phyloP scores from a whole-genome alignment of 2,113 vertebrate genomes.

The Podarcis raffonei region DNA sequence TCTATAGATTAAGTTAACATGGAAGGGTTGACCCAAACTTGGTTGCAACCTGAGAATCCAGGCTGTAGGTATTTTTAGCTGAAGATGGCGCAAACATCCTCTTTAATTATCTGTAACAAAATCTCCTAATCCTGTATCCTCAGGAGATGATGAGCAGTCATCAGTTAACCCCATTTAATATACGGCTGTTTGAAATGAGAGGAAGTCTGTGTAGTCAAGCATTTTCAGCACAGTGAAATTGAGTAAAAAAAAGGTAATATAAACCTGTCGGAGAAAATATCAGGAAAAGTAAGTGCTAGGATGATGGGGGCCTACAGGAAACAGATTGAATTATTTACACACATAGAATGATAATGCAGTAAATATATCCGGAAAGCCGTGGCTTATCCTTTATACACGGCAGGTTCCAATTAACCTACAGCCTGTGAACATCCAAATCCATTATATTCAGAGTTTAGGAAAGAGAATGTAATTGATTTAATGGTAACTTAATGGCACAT shows the following conservation, averaged over 20 bases:
- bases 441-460: neutral
- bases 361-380: neutral
- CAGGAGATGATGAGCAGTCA: neutral
- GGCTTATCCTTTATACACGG: neutral
- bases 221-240: neutral
- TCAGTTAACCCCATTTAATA: conserved; percentile 1
- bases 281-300: conserved; percentile 7
- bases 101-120: conserved; percentile 35
- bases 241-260: neutral
- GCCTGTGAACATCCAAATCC: conserved; percentile 21
- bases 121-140: conserved; percentile 6
- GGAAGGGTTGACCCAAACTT: neutral
- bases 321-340: conserved; percentile 27
- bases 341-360: neutral
- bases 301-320: conserved; percentile 9
- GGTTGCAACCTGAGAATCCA: neutral
- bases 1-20: neutral
- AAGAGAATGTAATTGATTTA: conserved; percentile 30
- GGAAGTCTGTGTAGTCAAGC: conserved; percentile 10
- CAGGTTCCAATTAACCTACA: conserved; percentile 36
- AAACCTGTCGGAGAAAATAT: neutral
- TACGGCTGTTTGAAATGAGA: conserved; percentile 16
- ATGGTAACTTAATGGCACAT: conserved; percentile 4
- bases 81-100: neutral
- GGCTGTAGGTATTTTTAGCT: neutral